A percentile compares a stretch with the other conserved stretches of the same genome.
phyloP scores from a whole-genome alignment of 2,113 vertebrate species.

The Eudorcas thomsonii region DNA sequence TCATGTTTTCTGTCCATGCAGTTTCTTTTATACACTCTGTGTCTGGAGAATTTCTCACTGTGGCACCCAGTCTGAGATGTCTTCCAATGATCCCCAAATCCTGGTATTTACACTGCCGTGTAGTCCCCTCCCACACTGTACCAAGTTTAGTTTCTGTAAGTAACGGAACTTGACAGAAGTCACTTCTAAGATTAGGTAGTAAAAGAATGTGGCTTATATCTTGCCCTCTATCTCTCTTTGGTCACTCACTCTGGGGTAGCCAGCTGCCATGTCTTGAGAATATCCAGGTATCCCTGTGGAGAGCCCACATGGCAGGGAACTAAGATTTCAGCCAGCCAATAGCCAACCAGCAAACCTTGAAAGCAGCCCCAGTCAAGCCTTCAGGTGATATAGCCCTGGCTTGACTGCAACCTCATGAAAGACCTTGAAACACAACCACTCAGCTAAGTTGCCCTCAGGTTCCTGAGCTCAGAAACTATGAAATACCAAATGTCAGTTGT shows the following conservation, averaged over 20 bases:
- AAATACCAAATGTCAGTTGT: neutral
- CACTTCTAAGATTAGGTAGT: neutral
- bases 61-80: neutral
- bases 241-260: neutral
- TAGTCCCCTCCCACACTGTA: neutral
- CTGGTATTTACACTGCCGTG: neutral
- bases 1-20: neutral
- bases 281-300: neutral
- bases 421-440: neutral
- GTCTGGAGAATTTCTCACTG: neutral
- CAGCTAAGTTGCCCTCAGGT: neutral
- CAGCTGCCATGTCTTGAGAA: neutral
- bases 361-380: neutral
- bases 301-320: neutral
- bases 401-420: neutral
- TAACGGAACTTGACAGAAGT: neutral
- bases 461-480: neutral
- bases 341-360: neutral
- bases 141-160: neutral
- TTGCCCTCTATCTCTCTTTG: neutral
- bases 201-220: neutral
- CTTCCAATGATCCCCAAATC: neutral
- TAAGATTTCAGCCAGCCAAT: neutral
- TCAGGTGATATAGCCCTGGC: neutral
- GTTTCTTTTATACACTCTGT: neutral